phyloP scores from a whole-genome alignment of 2,797 vertebrate genomes.

The Euphonia xanthogaster region DNA sequence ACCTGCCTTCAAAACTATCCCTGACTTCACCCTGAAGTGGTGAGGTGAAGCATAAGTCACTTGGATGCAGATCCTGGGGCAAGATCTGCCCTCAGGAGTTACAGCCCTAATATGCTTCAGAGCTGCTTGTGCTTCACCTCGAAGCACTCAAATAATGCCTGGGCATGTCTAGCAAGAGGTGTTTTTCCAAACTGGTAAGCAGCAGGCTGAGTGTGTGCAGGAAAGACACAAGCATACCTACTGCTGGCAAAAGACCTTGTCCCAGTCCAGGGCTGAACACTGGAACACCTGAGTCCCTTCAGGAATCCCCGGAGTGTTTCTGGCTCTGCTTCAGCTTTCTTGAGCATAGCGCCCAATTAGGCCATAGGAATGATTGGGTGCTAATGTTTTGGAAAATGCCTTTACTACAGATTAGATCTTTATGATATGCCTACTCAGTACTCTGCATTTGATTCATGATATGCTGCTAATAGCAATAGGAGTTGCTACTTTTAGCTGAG shows the following conservation, averaged over 20 bases:
- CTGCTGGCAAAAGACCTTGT: neutral
- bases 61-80: neutral
- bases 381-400: neutral
- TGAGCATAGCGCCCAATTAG: neutral
- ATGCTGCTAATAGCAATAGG: neutral
- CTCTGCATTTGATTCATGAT: neutral
- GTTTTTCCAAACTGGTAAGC: neutral
- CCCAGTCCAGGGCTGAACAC: rapidly evolving
- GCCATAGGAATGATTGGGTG: neutral
- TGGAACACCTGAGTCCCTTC: neutral
- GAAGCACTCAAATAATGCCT: neutral
- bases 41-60: neutral
- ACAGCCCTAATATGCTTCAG: neutral
- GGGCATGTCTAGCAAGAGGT: neutral
- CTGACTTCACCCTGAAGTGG: neutral
- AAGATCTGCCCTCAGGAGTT: neutral
- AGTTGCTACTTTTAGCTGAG: neutral
- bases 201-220: rapidly evolving
- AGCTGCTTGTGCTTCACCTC: neutral
- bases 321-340: neutral
- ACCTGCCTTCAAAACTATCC: neutral
- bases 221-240: rapidly evolving
- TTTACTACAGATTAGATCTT: neutral
- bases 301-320: neutral
- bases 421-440: neutral